Base-by-base conservation (phyloP, 1,140 invertebrate species). In the Drosophila asahinai region DNA sequence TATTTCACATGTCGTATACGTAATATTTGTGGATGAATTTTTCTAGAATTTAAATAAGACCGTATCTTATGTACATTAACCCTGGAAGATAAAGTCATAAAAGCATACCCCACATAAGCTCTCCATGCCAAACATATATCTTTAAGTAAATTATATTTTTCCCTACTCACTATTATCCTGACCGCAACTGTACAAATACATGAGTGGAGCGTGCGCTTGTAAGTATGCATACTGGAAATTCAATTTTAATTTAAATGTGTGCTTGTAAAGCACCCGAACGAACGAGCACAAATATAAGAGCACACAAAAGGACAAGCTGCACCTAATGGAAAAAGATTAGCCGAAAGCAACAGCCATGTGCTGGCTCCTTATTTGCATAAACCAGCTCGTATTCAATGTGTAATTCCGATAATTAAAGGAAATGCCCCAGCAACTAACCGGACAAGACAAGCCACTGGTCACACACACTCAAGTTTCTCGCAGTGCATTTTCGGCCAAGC, bases 291-390 rank as follows among this genome's bases (percentile, higher is more conserved):
- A 65, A 47, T 58, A 40, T 65, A 55, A 45, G 63, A 49, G 43
- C 30, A 43, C 73, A 74, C 62, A 48, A 42, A 17, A 22, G 19
- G 27, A 45, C 43, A 62, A 42, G 25, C 51, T 77, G 55, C 51
- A 77, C 62, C 64, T 61, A 78, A 78, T 78, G 57, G 75, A 78
- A 78, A 73, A 62, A 77, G 75, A 78, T 78, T 78, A 78, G 75
- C 75, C 45, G 40, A 57, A 61, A 70, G 75, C 75, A 62, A 77
- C 51, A 61, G 47, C 71, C 40, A 38, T 57, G 62, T 1, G 36
- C n/a, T 30, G 30, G 27, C 52, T 7, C 19, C 5, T 40, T 70
- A 68, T 71, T 71, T 68, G 67, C 67, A 71, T 71, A 70, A 68
- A 55, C 33, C 64, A 54, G 38, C 64, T 68, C 49, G 64, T n/a